These are phyloP conservation scores for Triplophysa rosa DNA, from an alignment of 2,113 vertebrate genomes.

Conservation along the genomic window DNA sequence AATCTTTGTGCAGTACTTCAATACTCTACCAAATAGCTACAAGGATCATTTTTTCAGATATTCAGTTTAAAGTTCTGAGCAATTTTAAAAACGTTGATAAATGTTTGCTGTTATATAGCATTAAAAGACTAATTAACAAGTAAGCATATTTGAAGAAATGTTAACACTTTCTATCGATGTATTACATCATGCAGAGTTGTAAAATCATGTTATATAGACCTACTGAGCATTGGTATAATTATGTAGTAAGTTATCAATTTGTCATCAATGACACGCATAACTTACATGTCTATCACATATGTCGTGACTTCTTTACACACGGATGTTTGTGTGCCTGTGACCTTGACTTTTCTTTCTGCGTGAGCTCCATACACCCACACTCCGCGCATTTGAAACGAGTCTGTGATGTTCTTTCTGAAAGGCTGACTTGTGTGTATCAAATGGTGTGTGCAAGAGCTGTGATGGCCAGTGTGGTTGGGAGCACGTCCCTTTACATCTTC, in stretches of 20 bases:
- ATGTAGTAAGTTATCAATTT: not conserved
- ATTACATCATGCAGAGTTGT: too few relatives aligned
- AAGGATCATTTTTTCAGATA: too few relatives aligned
- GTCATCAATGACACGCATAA: not conserved
- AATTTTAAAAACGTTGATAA: too few relatives aligned
- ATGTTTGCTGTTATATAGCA: too few relatives aligned
- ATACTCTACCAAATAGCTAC: too few relatives aligned
- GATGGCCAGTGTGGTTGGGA: slow-evolving; percentile 12
- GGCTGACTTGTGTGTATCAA: slow-evolving; percentile 24
- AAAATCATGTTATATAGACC: too few relatives aligned
- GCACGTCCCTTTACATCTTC: slow-evolving; percentile 16
- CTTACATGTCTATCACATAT: not conserved
- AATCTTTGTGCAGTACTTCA: too few relatives aligned
- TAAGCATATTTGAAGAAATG: too few relatives aligned
- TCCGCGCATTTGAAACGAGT: slow-evolving; percentile 20
- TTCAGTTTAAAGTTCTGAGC: too few relatives aligned
- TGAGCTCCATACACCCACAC: slow-evolving; percentile 31
- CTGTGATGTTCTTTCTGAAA: slow-evolving; percentile 21
- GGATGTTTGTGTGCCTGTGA: slow-evolving; percentile 16
- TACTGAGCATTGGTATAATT: too few relatives aligned
- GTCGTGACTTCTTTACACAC: not conserved
- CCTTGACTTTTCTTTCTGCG: slow-evolving; percentile 28
- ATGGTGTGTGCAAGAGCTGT: not conserved
- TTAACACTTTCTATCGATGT: too few relatives aligned
- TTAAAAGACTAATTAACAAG: too few relatives aligned